Conservation (phyloP, 1,140 invertebrate genomes). For the Drosophila sucinea region DNA sequence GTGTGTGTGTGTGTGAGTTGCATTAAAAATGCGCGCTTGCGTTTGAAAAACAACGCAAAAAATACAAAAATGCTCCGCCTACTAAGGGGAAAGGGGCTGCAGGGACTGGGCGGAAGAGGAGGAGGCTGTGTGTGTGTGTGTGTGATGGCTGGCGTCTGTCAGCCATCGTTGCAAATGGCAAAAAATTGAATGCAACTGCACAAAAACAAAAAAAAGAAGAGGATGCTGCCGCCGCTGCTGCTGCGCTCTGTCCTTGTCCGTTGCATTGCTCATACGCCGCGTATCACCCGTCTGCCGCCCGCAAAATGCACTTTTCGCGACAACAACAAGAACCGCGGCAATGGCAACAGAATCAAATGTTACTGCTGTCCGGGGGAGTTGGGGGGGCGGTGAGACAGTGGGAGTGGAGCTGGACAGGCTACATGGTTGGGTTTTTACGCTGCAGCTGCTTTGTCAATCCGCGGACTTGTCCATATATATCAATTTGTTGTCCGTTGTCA, state of each 20-base stretch:
- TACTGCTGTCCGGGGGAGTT: conserved; percentile 12
- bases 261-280: conserved; percentile 70
- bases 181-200: conserved; percentile 68
- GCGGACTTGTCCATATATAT: conserved; percentile 75
- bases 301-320: conserved; percentile 73
- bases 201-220: conserved; percentile 37
- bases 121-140: neutral
- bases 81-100: conserved; percentile 22
- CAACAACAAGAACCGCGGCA: conserved; percentile 38
- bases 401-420: conserved; percentile 48
- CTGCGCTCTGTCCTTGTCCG: conserved; percentile 22
- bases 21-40: conserved; percentile 82
- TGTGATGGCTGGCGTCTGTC: conserved; percentile 47
- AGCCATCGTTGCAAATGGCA: conserved; percentile 54
- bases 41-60: conserved; percentile 75
- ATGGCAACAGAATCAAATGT: conserved; percentile 51
- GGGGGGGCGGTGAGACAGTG: neutral
- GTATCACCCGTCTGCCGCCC: conserved; percentile 21
- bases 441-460: conserved; percentile 77
- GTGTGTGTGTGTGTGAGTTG: conserved; percentile 23
- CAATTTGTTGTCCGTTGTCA: conserved; percentile 71
- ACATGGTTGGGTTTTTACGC: conserved; percentile 70
- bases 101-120: neutral
- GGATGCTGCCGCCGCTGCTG: conserved; percentile 30
- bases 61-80: conserved; percentile 80